Conservation (phyloP, 2,888 invertebrate genomes). For the Platycheirus rosarum region DNA sequence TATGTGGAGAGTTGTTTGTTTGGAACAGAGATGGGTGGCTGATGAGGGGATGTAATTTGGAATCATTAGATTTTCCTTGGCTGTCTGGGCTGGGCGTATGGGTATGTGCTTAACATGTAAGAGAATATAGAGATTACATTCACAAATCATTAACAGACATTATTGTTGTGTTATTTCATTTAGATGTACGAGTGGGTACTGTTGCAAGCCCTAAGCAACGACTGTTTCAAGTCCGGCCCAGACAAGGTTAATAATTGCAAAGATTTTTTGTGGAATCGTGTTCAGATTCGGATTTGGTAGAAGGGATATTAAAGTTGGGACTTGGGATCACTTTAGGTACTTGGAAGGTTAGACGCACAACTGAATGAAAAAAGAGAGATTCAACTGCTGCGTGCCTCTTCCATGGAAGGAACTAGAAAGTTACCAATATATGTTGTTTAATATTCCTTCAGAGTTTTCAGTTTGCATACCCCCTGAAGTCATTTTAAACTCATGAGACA, state of each 20-base stretch:
- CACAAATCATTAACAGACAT: slow-evolving; percentile 73
- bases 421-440: slow-evolving; percentile 4
- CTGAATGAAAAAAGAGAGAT: slow-evolving; percentile 27
- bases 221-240: slow-evolving; percentile 51
- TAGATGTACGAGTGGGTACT: slow-evolving; percentile 42
- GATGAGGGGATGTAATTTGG: slow-evolving; percentile 54
- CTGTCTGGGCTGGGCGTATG: slow-evolving; percentile 31
- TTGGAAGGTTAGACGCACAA: not conserved
- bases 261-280: slow-evolving; percentile 61
- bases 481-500: not conserved
- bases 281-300: slow-evolving; percentile 25
- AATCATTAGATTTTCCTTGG: slow-evolving; percentile 70
- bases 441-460: slow-evolving; percentile 1
- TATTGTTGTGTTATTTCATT: slow-evolving; percentile 71
- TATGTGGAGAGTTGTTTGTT: slow-evolving; percentile 13
- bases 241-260: slow-evolving; percentile 68
- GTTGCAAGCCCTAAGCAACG: slow-evolving; percentile 53
- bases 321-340: slow-evolving; percentile 7
- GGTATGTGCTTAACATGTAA: slow-evolving; percentile 39
- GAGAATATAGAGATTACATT: slow-evolving; percentile 55
- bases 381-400: not conserved
- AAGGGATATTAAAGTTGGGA: slow-evolving; percentile 2
- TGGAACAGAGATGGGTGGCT: slow-evolving; percentile 13
- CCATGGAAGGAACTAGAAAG: slow-evolving; percentile 3
- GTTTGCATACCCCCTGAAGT: slow-evolving; percentile 16